Conservation (phyloP, 2,113 vertebrate genomes). For the Riparia riparia region DNA sequence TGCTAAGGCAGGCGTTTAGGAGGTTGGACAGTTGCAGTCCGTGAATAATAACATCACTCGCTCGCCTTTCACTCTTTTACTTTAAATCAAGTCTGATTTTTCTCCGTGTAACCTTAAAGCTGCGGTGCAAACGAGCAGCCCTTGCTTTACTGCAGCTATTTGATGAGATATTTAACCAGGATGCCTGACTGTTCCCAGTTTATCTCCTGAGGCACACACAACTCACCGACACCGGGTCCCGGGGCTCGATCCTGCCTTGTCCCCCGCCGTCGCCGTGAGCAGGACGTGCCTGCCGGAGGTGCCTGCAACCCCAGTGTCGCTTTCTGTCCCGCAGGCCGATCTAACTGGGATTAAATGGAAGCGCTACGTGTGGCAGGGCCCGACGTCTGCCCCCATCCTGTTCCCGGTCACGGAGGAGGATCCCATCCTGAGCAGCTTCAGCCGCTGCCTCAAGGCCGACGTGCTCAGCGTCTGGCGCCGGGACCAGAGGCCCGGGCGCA, state of each 20-base stretch:
- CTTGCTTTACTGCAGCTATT: background rate
- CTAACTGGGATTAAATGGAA: constrained; percentile 99
- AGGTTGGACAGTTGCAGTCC: background rate
- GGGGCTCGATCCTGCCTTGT: background rate
- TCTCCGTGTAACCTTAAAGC: background rate
- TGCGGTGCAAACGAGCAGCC: background rate
- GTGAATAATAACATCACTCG: background rate
- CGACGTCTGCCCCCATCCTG: constrained; percentile 95
- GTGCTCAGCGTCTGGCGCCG: constrained; percentile 94
- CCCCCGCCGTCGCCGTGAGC: background rate
- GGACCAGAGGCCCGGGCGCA: constrained; percentile 91
- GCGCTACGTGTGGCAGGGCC: constrained; percentile 95
- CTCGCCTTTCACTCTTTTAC: background rate
- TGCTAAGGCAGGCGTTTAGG: background rate
- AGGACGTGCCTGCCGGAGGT: background rate
- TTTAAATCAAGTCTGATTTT: background rate
- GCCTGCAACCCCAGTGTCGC: background rate
- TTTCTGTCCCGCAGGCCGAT: constrained; percentile 83
- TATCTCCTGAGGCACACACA: background rate
- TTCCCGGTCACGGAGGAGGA: constrained; percentile 98
- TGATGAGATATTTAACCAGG: background rate
- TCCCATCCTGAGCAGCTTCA: constrained; percentile 98
- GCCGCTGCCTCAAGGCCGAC: constrained; percentile 95
- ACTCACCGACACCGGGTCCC: rapidly evolving
- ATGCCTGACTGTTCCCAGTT: background rate